phyloP scores from a whole-genome alignment of 2,888 invertebrate species.

The Zhuqinia jingwanae region DNA sequence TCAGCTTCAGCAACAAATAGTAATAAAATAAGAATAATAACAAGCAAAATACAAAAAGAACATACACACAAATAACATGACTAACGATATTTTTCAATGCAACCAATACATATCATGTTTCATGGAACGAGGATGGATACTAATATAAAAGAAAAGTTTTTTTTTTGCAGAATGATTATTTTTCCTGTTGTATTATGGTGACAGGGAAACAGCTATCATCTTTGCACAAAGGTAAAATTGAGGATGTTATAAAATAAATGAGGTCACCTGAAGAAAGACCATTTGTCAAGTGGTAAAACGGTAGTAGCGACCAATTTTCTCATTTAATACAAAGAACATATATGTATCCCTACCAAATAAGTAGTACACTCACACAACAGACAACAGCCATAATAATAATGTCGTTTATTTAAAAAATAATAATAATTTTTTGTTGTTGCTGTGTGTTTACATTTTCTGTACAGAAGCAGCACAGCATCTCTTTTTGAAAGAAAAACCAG shows the following conservation, averaged over 20 bases:
- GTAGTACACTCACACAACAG: not conserved
- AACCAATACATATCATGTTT: not conserved
- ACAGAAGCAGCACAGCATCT: not conserved
- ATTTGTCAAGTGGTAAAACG: constrained; percentile 29
- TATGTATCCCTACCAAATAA: not conserved
- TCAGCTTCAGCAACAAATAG: too few relatives aligned
- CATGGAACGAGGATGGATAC: too few relatives aligned
- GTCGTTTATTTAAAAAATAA: not conserved
- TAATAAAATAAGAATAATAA: too few relatives aligned
- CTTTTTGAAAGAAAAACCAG: constrained; percentile 9
- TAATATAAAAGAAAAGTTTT: too few relatives aligned
- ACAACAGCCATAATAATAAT: not conserved
- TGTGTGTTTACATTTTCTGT: not conserved
- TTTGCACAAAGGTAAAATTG: constrained; percentile 22
- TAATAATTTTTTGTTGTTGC: not conserved
- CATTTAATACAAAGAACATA: constrained; percentile 24
- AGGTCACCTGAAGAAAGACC: constrained; percentile 46
- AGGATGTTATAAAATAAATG: constrained; percentile 51
- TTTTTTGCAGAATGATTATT: not conserved
- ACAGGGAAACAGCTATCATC: not conserved
- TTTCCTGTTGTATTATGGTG: not conserved
- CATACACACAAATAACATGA: too few relatives aligned
- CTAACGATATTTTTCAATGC: too few relatives aligned
- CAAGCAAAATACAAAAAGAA: not conserved
- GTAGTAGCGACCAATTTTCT: constrained; percentile 48